These are phyloP conservation scores for Nineta flava DNA, from an alignment of 2,888 invertebrate genomes.

Conservation along the genomic window DNA sequence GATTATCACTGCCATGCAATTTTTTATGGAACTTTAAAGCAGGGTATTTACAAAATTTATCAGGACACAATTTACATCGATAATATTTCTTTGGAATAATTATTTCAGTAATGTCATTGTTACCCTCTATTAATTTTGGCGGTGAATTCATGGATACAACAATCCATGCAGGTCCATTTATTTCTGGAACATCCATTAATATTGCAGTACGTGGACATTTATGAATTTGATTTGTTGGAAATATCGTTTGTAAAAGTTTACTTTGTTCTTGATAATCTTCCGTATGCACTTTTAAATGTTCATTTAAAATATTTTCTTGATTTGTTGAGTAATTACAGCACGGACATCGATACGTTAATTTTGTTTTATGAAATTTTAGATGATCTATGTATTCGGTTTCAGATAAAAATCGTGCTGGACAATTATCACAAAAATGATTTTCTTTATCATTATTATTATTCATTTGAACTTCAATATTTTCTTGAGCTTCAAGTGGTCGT, in stretches of 20 bases:
- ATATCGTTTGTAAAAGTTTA: conserved; percentile 46
- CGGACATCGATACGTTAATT: conserved; percentile 50
- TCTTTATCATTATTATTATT: conserved; percentile 22
- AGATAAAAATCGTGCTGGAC: conserved; percentile 69
- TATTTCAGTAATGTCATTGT: conserved; percentile 9
- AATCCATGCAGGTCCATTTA: conserved; percentile 29
- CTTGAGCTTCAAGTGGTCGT: conserved; percentile 24
- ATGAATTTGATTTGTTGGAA: conserved; percentile 44
- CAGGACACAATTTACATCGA: conserved; percentile 49
- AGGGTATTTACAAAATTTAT: conserved; percentile 54
- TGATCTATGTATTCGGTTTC: conserved; percentile 60
- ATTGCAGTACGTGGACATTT: conserved; percentile 41
- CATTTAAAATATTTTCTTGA: conserved; percentile 48
- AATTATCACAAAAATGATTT: conserved; percentile 61
- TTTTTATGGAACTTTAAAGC: conserved; percentile 54
- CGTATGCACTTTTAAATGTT: conserved; percentile 59
- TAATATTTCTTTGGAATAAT: conserved; percentile 23
- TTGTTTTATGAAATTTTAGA: conserved; percentile 47
- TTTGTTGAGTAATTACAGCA: conserved; percentile 62
- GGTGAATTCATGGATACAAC: conserved; percentile 23
- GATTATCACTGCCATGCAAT: conserved; percentile 45
- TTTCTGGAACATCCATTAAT: conserved; percentile 27
- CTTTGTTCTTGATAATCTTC: conserved; percentile 66
- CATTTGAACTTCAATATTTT: conserved; percentile 11
- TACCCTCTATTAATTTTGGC: conserved; percentile 13